phyloP scores from a whole-genome alignment of 2,113 vertebrate genomes.

The Pampusana beccarii region DNA sequence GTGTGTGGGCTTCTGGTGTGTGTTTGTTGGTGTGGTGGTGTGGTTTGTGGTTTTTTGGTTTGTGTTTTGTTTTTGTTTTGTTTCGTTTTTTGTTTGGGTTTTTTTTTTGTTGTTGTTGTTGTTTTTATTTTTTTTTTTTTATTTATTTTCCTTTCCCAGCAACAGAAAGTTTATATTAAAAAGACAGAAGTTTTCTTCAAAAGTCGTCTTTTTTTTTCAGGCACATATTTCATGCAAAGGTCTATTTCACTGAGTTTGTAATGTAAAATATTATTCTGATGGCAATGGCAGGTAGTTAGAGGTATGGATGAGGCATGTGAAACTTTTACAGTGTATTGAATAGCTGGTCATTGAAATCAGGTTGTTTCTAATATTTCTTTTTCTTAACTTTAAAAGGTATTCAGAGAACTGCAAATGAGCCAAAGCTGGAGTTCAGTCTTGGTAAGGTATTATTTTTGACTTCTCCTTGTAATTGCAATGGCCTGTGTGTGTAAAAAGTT shows the following conservation, averaged over 20 bases:
- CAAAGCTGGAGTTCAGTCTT: constrained; percentile 82
- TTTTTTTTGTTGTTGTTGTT: too few species aligned
- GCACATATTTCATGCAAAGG: neutral
- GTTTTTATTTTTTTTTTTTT: rapidly evolving
- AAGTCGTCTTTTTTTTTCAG: neutral
- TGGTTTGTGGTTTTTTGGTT: too few species aligned
- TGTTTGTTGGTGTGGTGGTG: too few species aligned
- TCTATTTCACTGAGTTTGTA: neutral
- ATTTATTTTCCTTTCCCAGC: neutral
- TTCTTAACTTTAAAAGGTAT: constrained; percentile 68
- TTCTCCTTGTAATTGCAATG: neutral
- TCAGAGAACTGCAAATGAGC: constrained; percentile 74
- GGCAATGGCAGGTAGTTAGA: neutral
- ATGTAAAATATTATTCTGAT: neutral
- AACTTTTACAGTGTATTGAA: neutral
- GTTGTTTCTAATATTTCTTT: neutral
- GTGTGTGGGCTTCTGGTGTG: too few species aligned
- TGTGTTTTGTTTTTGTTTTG: too few species aligned
- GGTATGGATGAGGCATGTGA: neutral
- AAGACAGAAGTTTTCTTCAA: neutral
- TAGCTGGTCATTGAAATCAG: neutral
- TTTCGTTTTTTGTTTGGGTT: too few species aligned
- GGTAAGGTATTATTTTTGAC: constrained; percentile 72
- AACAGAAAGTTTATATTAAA: neutral
- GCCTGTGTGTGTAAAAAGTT: neutral